A percentile compares a stretch with the other conserved stretches of the same genome.
Conservation (phyloP, 2,888 invertebrate genomes). For the Gibbula magus region DNA sequence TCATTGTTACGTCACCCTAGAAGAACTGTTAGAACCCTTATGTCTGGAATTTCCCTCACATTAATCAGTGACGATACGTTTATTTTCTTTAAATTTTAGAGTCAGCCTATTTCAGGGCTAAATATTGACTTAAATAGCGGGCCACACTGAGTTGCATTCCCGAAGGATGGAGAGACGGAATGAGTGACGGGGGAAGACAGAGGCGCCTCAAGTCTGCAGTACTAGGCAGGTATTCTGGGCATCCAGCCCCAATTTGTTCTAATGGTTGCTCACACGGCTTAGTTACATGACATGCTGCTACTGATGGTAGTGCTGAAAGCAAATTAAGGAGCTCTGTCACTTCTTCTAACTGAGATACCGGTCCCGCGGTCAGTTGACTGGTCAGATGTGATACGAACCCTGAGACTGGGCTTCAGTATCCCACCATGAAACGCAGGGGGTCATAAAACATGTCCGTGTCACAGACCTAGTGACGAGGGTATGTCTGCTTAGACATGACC, state of each 20-base stretch:
- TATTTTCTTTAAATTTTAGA: slow-evolving; percentile 13
- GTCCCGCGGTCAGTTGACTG: too few species aligned
- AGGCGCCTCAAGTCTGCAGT: background rate
- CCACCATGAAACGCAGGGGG: too few species aligned
- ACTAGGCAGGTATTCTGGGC: background rate
- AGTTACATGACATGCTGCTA: background rate
- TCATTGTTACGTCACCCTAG: background rate
- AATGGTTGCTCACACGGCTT: background rate
- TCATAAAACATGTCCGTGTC: too few species aligned
- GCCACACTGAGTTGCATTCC: background rate
- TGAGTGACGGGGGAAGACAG: background rate
- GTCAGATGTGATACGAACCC: too few species aligned
- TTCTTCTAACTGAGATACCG: too few species aligned
- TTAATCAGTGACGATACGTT: background rate
- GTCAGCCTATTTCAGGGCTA: slow-evolving; percentile 3
- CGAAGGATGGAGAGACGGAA: too few species aligned
- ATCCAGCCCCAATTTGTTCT: slow-evolving; percentile 13
- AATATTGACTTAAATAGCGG: slow-evolving; percentile 5
- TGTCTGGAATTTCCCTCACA: background rate
- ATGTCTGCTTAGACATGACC: too few species aligned
- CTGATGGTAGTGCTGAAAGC: slow-evolving; percentile 19
- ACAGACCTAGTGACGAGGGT: too few species aligned
- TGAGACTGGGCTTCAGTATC: too few species aligned
- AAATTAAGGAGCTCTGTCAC: slow-evolving; percentile 21
- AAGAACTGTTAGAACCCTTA: background rate